Conservation (phyloP, 35 echinoderm and acorn worm genomes). For the Ophioderma brevispina region DNA sequence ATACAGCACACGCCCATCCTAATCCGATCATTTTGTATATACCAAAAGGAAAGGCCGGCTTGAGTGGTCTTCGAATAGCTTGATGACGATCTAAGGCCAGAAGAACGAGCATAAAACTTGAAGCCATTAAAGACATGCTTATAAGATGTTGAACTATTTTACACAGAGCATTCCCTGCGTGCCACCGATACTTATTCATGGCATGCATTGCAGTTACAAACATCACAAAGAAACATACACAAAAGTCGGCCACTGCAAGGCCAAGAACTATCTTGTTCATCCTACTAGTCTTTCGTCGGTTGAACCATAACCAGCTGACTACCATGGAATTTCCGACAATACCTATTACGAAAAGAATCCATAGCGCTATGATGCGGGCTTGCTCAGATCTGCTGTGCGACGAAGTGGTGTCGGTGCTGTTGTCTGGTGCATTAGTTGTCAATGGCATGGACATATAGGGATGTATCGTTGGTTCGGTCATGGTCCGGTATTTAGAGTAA, state of each 20-base stretch:
- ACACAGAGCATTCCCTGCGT: constrained; percentile 73
- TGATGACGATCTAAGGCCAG: constrained; percentile 88
- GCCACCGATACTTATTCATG: constrained; percentile 71
- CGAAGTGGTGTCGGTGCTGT: not conserved
- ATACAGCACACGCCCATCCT: constrained; percentile 65
- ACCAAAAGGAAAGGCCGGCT: constrained; percentile 49
- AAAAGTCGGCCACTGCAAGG: constrained; percentile 79
- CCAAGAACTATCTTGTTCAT: constrained; percentile 89
- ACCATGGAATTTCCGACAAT: constrained; percentile 82
- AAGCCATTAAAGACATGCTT: constrained; percentile 82
- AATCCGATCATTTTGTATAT: constrained; percentile 49
- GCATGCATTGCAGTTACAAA: constrained; percentile 68
- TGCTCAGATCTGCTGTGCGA: not conserved
- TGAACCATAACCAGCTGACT: constrained; percentile 75
- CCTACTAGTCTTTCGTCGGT: constrained; percentile 63
- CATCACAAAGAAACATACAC: constrained; percentile 88
- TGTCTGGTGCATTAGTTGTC: not conserved
- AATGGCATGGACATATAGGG: not conserved
- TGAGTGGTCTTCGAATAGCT: constrained; percentile 84
- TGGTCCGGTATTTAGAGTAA: too few species aligned
- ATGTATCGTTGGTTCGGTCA: not conserved
- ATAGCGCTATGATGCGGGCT: constrained; percentile 63
- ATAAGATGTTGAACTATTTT: constrained; percentile 83
- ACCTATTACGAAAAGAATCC: constrained; percentile 82
- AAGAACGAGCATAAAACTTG: constrained; percentile 86